Percentiles rank a stretch among this genome's conserved stretches.
Evolutionary conservation across 2,797 vertebrate species (phyloP).

Genomic region (Parotocinclus haroldoi): DNA sequence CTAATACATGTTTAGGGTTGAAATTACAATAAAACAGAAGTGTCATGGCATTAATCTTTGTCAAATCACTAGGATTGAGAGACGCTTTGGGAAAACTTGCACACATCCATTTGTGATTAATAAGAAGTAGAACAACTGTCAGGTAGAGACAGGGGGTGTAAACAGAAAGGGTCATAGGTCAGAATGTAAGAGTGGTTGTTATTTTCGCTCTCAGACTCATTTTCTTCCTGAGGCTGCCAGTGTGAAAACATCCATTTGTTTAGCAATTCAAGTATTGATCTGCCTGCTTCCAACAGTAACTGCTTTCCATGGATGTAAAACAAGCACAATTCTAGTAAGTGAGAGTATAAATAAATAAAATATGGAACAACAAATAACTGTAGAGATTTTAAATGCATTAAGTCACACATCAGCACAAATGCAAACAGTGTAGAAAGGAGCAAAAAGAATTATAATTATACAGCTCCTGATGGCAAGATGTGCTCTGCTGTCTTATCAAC

Average conservation of each 20-base stretch:
- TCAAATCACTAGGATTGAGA: neutral
- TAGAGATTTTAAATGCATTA: conserved; percentile 15
- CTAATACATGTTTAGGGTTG: too few species aligned
- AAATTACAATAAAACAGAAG: too few species aligned
- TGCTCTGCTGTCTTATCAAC: conserved; percentile 5
- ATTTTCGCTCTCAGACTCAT: conserved; percentile 45
- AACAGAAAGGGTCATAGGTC: conserved; percentile 45
- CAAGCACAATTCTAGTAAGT: conserved; percentile 53
- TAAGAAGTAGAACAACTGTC: conserved; percentile 37
- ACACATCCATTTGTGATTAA: conserved; percentile 43
- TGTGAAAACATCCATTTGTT: conserved; percentile 64
- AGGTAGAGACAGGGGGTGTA: conserved; percentile 48
- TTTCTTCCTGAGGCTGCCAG: conserved; percentile 43
- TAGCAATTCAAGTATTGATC: conserved; percentile 71
- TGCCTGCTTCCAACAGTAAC: conserved; percentile 56
- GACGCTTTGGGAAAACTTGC: neutral
- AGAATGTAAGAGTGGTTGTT: conserved; percentile 37
- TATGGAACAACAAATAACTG: conserved; percentile 37
- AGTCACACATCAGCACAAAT: conserved; percentile 11
- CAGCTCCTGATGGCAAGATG: conserved; percentile 32
- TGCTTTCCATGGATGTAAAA: conserved; percentile 55
- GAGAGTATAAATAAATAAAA: conserved; percentile 41
- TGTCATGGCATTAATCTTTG: neutral
- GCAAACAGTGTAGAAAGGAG: conserved; percentile 22
- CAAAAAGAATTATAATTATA: conserved; percentile 36